These are phyloP conservation scores for Sesia bembeciformis DNA, from an alignment of 2,888 invertebrate species.

Conservation along the genomic window DNA sequence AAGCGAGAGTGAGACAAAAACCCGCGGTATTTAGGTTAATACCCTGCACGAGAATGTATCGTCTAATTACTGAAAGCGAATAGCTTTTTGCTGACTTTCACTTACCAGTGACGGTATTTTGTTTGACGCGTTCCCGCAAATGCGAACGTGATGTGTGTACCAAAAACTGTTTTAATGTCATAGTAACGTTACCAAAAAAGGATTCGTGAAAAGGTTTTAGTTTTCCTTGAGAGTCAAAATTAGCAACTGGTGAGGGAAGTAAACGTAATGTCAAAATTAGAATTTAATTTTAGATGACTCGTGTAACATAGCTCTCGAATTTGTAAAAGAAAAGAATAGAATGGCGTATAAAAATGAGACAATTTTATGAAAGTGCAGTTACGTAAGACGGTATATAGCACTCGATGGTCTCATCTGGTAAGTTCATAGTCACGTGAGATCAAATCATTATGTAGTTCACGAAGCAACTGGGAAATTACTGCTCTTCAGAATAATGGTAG, in stretches of 20 bases:
- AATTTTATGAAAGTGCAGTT: too few relatives aligned
- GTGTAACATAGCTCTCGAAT: not conserved
- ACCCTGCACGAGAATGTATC: slow-evolving; percentile 39
- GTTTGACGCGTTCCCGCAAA: not conserved
- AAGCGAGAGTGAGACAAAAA: slow-evolving; percentile 24
- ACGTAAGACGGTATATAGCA: too few relatives aligned
- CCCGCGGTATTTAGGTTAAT: slow-evolving; percentile 40
- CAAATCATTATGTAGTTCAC: too few relatives aligned
- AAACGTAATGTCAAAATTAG: not conserved
- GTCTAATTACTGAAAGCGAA: slow-evolving; percentile 44
- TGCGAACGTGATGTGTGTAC: not conserved
- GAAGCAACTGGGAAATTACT: too few relatives aligned
- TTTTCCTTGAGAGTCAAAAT: not conserved
- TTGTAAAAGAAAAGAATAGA: not conserved
- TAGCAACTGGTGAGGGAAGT: not conserved
- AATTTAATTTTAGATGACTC: not conserved
- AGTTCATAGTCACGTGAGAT: too few relatives aligned
- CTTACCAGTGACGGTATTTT: not conserved
- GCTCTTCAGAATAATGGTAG: too few relatives aligned
- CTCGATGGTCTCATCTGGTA: too few relatives aligned
- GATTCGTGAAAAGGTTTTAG: not conserved
- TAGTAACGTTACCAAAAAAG: not conserved
- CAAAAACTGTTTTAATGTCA: not conserved
- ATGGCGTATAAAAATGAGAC: not conserved
- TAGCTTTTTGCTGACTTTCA: slow-evolving; percentile 22